Evolutionary conservation across 2,888 invertebrate species (phyloP), one percentile per base, ranked within the genome.

Genomic region (Adelognathus sp.): DNA sequence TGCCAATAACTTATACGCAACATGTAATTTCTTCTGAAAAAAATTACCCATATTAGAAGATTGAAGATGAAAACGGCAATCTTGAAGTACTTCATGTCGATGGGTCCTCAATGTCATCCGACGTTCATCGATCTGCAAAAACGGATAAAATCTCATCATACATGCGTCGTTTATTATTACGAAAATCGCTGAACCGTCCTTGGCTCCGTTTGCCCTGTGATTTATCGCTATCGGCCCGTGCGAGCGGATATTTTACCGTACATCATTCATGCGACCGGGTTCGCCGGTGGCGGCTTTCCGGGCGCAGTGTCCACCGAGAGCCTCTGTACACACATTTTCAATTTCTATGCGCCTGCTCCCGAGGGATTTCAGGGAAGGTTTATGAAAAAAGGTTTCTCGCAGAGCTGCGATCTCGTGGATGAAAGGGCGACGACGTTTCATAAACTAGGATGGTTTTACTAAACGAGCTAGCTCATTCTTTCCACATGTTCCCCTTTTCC

Each of bases 31-130:
- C 11, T 24, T 14, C 3, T 14, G 4, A 6, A 11, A 29, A 14
- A 18, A 33, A 84, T 90, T 88, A 91, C 91, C 91, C 89, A 89
- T 89, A 90, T 90, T 75, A 88, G 79, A 41, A 90, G 81, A 85
- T 90, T 91, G 85, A 90, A 89, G 44, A 86, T 82, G 79, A 91
- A 90, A 63, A 90, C 83, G 16, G 86, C 85, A 71, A 87, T 82
- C 85, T 90, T 91, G 80, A 89, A 84, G 84, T 89, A 89, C 85
- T 89, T 90, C 90, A 90, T 90, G 77, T 82, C 83, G 84, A 80
- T 81, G 74, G 44, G 27, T 58, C 39, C 67, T 78, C 39, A 44
- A 60, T 82, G 61, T 85, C 82, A 82, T 84, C 77, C 83, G 85
- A 82, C 66, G 80, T 80, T 86, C 86, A 85, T 87, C 77, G 84